phyloP scores from a whole-genome alignment of 2,888 invertebrate species.

The Scelioninae gen. 2 region DNA sequence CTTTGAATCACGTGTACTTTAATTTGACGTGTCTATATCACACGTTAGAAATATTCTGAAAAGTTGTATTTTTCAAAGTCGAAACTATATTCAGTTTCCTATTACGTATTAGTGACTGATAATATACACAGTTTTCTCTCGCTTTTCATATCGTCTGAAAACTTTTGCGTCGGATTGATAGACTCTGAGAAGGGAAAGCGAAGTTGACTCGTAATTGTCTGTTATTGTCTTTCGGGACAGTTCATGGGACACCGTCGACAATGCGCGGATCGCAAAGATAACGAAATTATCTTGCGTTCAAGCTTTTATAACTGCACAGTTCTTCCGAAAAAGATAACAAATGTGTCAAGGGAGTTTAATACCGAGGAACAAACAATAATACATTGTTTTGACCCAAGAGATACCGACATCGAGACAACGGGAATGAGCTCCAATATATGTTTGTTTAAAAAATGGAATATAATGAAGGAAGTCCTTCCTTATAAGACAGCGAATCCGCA shows the following conservation, averaged over 20 bases:
- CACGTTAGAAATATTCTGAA: too few relatives aligned
- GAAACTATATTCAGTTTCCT: too few relatives aligned
- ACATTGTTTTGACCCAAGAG: slow-evolving; percentile 24
- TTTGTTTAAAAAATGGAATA: neutral
- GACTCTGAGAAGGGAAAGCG: slow-evolving; percentile 50
- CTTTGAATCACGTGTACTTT: too few relatives aligned
- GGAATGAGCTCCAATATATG: slow-evolving; percentile 5
- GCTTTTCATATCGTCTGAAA: slow-evolving; percentile 11
- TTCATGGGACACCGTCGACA: slow-evolving; percentile 31
- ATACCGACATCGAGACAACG: neutral
- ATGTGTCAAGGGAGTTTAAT: slow-evolving; percentile 46
- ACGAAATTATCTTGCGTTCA: slow-evolving; percentile 34
- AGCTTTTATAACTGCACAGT: slow-evolving; percentile 27
- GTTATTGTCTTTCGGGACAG: slow-evolving; percentile 37
- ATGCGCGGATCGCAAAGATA: slow-evolving; percentile 44
- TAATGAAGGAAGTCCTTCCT: too few relatives aligned
- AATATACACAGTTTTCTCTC: slow-evolving; percentile 28
- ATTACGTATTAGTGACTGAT: slow-evolving; percentile 30
- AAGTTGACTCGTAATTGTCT: slow-evolving; percentile 29
- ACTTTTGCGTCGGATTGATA: slow-evolving; percentile 19
- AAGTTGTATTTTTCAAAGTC: too few relatives aligned
- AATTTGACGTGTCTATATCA: too few relatives aligned
- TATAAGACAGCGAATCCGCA: too few relatives aligned
- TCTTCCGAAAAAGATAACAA: slow-evolving; percentile 52
- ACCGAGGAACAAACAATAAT: slow-evolving; percentile 33